Percentiles rank a stretch among this genome's conserved stretches.
phyloP scores from a whole-genome alignment of 2,113 vertebrate species.

The Rhinopomastus cyanomelas region DNA sequence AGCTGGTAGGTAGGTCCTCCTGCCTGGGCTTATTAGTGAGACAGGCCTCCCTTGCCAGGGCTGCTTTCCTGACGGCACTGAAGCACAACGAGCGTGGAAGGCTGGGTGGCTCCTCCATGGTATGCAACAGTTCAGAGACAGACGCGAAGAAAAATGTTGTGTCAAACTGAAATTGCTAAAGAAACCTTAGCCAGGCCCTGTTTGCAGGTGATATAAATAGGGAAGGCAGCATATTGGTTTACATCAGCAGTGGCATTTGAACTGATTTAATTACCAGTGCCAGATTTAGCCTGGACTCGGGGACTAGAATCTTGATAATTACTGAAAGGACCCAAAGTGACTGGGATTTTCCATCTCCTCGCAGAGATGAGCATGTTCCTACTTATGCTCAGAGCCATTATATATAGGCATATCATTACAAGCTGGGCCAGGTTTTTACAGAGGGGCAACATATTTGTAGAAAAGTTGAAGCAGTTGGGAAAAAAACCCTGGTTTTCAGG shows the following conservation, averaged over 20 bases:
- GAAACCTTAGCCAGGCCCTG: constrained; percentile 69
- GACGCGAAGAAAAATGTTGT: constrained; percentile 68
- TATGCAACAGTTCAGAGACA: constrained; percentile 67
- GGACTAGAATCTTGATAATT: constrained; percentile 68
- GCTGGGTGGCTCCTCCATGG: constrained; percentile 49
- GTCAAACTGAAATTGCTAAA: constrained; percentile 70
- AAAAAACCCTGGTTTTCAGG: neutral
- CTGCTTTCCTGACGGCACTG: constrained; percentile 40
- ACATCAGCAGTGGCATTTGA: constrained; percentile 69
- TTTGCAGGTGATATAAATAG: constrained; percentile 70
- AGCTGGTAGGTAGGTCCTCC: neutral
- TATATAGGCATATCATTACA: constrained; percentile 48
- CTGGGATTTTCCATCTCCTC: constrained; percentile 60
- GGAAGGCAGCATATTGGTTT: constrained; percentile 71
- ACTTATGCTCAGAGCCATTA: constrained; percentile 58
- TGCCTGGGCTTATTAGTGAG: constrained; percentile 14
- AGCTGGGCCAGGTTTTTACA: constrained; percentile 23
- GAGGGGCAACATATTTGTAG: constrained; percentile 37
- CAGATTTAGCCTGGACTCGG: constrained; percentile 70
- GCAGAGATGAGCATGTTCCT: constrained; percentile 51
- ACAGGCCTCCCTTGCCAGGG: neutral
- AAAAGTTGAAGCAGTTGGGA: constrained; percentile 42
- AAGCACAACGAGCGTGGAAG: constrained; percentile 27
- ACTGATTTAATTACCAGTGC: constrained; percentile 72
- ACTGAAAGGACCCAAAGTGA: constrained; percentile 63